Conservation (phyloP, 2,888 invertebrate genomes). For the Eupelmus urozonus region DNA sequence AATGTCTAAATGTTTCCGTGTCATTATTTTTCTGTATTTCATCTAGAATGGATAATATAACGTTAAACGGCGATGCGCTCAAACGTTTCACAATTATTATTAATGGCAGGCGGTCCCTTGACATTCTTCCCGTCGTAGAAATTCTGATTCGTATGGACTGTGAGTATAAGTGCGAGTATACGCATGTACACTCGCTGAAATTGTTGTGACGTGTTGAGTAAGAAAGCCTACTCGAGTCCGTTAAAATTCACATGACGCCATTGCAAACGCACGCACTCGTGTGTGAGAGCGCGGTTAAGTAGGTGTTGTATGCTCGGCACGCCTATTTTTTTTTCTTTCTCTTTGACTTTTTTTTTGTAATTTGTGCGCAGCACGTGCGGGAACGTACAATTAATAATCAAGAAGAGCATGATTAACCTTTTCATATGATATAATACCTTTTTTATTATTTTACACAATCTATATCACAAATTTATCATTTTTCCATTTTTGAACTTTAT, state of each 20-base stretch:
- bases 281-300: slow-evolving; percentile 29
- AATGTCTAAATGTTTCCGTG: background rate
- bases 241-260: slow-evolving; percentile 52
- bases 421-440: slow-evolving; percentile 26
- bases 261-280: background rate
- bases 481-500: slow-evolving; percentile 27
- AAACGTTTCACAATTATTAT: slow-evolving; percentile 47
- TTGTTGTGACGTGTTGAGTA: slow-evolving; percentile 39
- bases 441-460: slow-evolving; percentile 54
- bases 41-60: slow-evolving; percentile 1
- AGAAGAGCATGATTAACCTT: slow-evolving; percentile 15
- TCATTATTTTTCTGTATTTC: background rate
- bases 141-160: slow-evolving; percentile 41
- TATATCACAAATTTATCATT: slow-evolving; percentile 55
- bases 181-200: slow-evolving; percentile 17
- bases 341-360: too few relatives aligned
- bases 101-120: slow-evolving; percentile 35
- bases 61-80: background rate
- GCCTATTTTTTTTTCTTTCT: too few relatives aligned
- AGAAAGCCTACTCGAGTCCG: slow-evolving; percentile 42
- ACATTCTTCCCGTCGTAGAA: slow-evolving; percentile 47
- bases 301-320: slow-evolving; percentile 39
- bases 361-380: background rate
- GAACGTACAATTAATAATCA: slow-evolving; percentile 8
- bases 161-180: background rate